Evolutionary conservation across 2,113 vertebrate species (phyloP), one percentile per base, ranked within the genome.

Genomic region (Colaptes auratus): DNA sequence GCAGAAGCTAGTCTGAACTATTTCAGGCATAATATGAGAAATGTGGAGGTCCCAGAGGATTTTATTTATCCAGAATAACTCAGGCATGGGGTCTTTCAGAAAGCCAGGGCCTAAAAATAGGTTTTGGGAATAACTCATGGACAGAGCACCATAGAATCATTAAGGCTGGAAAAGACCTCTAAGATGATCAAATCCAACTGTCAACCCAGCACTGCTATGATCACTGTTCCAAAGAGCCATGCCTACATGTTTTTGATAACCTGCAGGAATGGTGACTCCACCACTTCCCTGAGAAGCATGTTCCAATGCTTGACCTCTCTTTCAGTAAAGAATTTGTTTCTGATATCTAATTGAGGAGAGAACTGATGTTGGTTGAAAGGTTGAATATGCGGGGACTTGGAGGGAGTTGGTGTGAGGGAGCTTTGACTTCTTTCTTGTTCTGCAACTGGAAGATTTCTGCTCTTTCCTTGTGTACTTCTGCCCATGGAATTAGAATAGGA

Each of bases 321-420:
- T 52, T 24, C 50, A 25, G 23, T 52, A 52, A 25, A 25, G 50
- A 52, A 24, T 52, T 52, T 52, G 24, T 52, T 52, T 52, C 50
- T 52, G 24, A 25, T 24, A 52, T 52, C 50, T 52, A 25, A 52
- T 52, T 52, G 50, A 52, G 50, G 50, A 52, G 50, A 52, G 50
- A 52, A 25, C 23, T 52, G 50, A 52, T 23, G 12, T 25, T 52
- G 50, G 50, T 24, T 52, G 50, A 52, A 52, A 52, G 31, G 31
- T 36, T 90, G 56, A 83, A n/a, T 7, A 18, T 64, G 6, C 12
- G 59, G 61, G 10, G 33, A 2, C 19, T 53, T 48, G 14, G 13
- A 36, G 44, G 6, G 2, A 2, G 1, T 18, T 63, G 15, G 15
- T 50, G 3, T n/a, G 28, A 16, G 4, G 6, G 31, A 81, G 33